phyloP scores from a whole-genome alignment of 2,113 vertebrate species.

The Oxyruncus cristatus region DNA sequence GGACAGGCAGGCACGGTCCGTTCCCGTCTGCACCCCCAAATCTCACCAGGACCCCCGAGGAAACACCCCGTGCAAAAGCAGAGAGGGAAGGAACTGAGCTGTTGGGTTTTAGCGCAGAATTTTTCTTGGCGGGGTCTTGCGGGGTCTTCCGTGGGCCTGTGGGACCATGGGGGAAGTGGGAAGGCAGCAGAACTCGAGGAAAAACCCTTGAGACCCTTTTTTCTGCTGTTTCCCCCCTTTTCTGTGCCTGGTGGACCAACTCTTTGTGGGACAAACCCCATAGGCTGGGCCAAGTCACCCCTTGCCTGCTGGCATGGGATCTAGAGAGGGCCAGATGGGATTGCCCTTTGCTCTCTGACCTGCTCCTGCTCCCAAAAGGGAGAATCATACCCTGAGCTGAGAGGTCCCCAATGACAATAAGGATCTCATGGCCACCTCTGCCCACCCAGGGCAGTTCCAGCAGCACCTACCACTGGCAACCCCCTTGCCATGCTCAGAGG shows the following conservation, averaged over 20 bases:
- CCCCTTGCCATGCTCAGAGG: background rate
- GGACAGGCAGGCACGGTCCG: fast-evolving
- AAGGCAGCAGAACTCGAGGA: fast-evolving
- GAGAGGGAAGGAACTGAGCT: background rate
- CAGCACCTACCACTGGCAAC: background rate
- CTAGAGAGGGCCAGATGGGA: background rate
- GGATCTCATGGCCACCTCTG: background rate
- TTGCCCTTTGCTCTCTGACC: background rate
- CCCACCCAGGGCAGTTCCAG: background rate
- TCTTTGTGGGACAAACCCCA: background rate
- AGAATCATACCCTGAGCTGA: fast-evolving
- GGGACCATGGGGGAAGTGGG: background rate
- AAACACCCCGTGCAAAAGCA: background rate
- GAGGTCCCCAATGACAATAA: background rate
- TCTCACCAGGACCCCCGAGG: fast-evolving
- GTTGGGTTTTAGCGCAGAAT: background rate
- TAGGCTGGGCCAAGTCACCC: background rate
- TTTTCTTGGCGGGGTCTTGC: fast-evolving
- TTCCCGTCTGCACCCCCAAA: background rate
- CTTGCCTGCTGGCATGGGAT: background rate
- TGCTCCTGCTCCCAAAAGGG: background rate
- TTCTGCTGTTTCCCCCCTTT: background rate
- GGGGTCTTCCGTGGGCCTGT: fast-evolving
- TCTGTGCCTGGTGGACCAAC: background rate
- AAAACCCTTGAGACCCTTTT: background rate